Evolutionary conservation across 2,797 vertebrate species (phyloP).

Genomic region (Distichodus sexfasciatus): DNA sequence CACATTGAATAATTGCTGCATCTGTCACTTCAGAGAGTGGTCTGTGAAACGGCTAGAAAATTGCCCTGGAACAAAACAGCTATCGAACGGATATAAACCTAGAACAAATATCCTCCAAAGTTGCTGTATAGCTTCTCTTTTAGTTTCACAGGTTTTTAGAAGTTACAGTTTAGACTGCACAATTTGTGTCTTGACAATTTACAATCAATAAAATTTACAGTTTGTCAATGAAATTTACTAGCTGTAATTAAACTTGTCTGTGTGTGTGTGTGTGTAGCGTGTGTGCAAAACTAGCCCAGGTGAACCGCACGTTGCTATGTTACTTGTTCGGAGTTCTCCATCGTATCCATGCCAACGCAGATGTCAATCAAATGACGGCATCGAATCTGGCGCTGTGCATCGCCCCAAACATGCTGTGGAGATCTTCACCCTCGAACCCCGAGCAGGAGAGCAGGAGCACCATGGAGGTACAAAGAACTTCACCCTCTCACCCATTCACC

Average conservation of each 20-base stretch:
- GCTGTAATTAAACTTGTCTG: background rate
- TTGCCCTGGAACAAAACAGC: no score
- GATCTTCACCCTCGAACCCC: conserved; percentile 62
- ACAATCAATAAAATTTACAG: no score
- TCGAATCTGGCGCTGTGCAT: conserved; percentile 78
- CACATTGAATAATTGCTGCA: no score
- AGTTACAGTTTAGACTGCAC: no score
- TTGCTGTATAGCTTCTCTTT: no score
- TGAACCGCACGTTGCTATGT: conserved; percentile 70
- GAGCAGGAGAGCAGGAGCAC: conserved; percentile 74
- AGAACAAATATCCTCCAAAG: no score
- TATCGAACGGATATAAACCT: no score
- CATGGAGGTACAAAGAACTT: conserved; percentile 26
- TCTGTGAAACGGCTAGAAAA: no score
- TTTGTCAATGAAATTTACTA: no score
- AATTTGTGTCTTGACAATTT: no score
- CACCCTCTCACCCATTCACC: background rate
- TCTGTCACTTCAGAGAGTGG: no score
- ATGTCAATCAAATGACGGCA: conserved; percentile 78
- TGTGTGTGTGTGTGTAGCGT: conserved; percentile 57
- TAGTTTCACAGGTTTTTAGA: no score
- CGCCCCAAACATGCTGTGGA: conserved; percentile 79
- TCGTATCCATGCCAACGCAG: conserved; percentile 69
- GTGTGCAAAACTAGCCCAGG: conserved; percentile 70
- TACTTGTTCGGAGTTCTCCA: conserved; percentile 75